Conservation (phyloP, 2,888 invertebrate genomes). For the Drosophila kuntzei region DNA sequence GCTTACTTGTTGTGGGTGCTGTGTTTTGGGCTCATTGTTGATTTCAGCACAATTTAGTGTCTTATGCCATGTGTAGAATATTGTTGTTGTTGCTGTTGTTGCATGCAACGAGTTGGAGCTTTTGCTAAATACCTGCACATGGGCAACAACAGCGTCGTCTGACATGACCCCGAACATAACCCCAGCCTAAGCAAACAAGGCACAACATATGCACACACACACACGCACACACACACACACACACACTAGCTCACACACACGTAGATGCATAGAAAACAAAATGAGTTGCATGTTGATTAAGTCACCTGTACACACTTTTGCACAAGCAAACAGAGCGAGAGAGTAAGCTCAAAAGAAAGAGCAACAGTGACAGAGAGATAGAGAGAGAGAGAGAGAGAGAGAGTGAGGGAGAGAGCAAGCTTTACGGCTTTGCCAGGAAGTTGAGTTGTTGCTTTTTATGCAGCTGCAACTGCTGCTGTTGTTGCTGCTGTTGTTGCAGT, state of each 20-base stretch:
- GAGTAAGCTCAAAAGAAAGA: not conserved
- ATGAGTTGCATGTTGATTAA: conserved; percentile 81
- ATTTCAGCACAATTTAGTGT: conserved; percentile 82
- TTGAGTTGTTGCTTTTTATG: conserved; percentile 77
- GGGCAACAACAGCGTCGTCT: conserved; percentile 35
- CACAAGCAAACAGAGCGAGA: conserved; percentile 57
- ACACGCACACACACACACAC: conserved; percentile 14
- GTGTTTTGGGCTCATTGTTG: conserved; percentile 78
- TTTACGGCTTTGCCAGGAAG: conserved; percentile 71
- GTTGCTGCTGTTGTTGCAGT: conserved; percentile 21
- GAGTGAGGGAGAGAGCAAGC: conserved; percentile 36
- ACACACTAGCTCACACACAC: not conserved
- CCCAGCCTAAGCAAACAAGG: conserved; percentile 48
- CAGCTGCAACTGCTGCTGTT: no score
- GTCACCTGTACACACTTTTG: conserved; percentile 79
- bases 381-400: not conserved
- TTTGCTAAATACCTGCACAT: conserved; percentile 71
- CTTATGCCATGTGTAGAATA: conserved; percentile 62
- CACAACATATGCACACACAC: conserved; percentile 48
- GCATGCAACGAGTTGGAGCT: conserved; percentile 58
- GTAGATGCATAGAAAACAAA: conserved; percentile 53
- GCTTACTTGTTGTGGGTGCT: conserved; percentile 37
- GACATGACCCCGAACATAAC: conserved; percentile 38
- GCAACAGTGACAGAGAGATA: not conserved
- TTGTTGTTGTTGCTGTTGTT: conserved; percentile 37